Evolutionary conservation across 2,797 vertebrate species (phyloP).

Genomic region (Perodicticus potto): DNA sequence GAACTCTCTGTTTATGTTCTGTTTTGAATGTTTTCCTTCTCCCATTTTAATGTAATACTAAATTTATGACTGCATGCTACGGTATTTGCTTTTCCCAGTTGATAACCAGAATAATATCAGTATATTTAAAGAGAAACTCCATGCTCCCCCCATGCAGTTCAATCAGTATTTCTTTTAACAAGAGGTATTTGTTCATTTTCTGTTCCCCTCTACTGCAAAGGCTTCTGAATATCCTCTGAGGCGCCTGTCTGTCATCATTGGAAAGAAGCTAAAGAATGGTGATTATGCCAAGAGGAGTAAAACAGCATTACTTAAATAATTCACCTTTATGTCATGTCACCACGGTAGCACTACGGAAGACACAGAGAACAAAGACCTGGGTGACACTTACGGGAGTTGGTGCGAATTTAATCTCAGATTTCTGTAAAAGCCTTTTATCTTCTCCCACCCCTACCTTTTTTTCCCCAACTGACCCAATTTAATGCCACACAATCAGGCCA

Average conservation of each 20-base stretch:
- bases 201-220: conserved; percentile 67
- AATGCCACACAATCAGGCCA: conserved; percentile 77
- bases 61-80: not conserved
- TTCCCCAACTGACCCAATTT: conserved; percentile 72
- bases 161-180: conserved; percentile 58
- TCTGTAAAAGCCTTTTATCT: conserved; percentile 77
- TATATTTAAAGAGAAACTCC: conserved; percentile 44
- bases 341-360: conserved; percentile 64
- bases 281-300: conserved; percentile 66
- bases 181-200: conserved; percentile 63
- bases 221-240: conserved; percentile 70
- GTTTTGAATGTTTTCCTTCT: conserved; percentile 20
- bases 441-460: not conserved
- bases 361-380: conserved; percentile 69
- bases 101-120: conserved; percentile 31
- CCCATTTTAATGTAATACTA: not conserved
- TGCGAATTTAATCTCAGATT: conserved; percentile 80
- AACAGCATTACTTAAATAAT: conserved; percentile 78
- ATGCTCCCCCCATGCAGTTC: not conserved
- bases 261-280: conserved; percentile 57
- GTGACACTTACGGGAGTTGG: conserved; percentile 42
- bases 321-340: conserved; percentile 67
- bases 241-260: conserved; percentile 57
- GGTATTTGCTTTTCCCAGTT: not conserved
- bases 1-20: not conserved